A percentile compares a stretch with the other conserved stretches of the same genome.
Conservation (phyloP, 2,797 vertebrate genomes). For the Argya squamiceps region DNA sequence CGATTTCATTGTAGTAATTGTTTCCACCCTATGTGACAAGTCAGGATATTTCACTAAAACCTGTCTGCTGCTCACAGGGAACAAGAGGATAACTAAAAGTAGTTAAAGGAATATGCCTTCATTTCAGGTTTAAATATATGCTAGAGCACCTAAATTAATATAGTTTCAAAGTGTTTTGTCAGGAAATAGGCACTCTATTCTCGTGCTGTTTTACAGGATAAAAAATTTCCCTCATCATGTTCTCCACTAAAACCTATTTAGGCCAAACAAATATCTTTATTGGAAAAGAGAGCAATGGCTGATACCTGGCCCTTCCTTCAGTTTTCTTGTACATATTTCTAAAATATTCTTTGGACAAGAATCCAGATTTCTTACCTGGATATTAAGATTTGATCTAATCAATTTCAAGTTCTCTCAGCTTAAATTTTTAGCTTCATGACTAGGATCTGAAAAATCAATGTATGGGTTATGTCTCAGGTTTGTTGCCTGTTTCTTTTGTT, state of each 20-base stretch:
- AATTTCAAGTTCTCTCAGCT: background rate
- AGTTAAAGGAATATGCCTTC: background rate
- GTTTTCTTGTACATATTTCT: background rate
- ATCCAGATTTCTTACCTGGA: background rate
- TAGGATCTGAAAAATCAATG: background rate
- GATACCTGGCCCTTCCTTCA: background rate
- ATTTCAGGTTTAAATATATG: background rate
- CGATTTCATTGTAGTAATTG: background rate
- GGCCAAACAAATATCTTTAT: background rate
- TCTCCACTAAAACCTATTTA: background rate
- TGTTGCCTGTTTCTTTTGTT: background rate
- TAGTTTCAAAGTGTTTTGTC: background rate
- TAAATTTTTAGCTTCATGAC: background rate
- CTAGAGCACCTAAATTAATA: fast-evolving
- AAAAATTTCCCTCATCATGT: background rate
- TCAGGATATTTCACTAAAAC: background rate
- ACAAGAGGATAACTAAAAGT: background rate
- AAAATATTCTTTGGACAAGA: background rate
- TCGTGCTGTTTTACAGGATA: background rate
- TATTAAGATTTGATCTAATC: background rate
- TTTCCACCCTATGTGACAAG: background rate
- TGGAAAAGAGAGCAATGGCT: background rate
- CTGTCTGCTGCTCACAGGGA: background rate
- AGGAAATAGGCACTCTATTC: background rate
- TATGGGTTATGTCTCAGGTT: background rate